Conservation (phyloP, 2,888 invertebrate genomes). For the Kuschelorhynchus macadamiae region DNA sequence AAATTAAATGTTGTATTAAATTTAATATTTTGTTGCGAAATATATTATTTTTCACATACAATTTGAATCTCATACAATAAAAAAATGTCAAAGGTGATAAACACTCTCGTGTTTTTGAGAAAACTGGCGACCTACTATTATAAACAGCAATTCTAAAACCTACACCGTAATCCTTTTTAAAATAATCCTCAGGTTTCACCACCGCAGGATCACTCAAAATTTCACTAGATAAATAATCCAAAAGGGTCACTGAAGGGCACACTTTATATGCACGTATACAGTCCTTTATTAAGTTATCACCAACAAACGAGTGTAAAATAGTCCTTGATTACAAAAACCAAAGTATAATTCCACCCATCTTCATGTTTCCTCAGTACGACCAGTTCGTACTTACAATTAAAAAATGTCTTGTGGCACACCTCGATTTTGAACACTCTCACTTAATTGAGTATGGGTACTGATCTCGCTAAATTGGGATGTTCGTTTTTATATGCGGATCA, state of each 20-base stretch:
- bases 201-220: constrained; percentile 20
- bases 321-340: constrained; percentile 16
- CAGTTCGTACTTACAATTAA: constrained; percentile 40
- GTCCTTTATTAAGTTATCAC: constrained; percentile 13
- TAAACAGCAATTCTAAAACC: constrained; percentile 22
- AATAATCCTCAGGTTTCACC: constrained; percentile 15
- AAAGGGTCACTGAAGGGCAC: constrained; percentile 7
- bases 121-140: background rate
- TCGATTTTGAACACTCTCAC: constrained; percentile 48
- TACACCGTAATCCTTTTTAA: background rate
- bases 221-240: constrained; percentile 33
- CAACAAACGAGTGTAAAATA: constrained; percentile 2
- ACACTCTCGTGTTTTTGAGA: too few species aligned
- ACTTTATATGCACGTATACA: constrained; percentile 17
- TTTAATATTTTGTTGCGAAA: too few species aligned
- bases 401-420: constrained; percentile 41
- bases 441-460: constrained; percentile 46
- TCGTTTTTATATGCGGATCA: constrained; percentile 48
- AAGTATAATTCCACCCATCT: constrained; percentile 18
- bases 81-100: too few species aligned
- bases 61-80: background rate
- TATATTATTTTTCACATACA: background rate
- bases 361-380: constrained; percentile 14
- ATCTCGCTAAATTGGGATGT: constrained; percentile 46
- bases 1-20: too few species aligned